Evolutionary conservation across 1,140 invertebrate genomes (phyloP).

Genomic region (Doryteuthis pealeii): DNA sequence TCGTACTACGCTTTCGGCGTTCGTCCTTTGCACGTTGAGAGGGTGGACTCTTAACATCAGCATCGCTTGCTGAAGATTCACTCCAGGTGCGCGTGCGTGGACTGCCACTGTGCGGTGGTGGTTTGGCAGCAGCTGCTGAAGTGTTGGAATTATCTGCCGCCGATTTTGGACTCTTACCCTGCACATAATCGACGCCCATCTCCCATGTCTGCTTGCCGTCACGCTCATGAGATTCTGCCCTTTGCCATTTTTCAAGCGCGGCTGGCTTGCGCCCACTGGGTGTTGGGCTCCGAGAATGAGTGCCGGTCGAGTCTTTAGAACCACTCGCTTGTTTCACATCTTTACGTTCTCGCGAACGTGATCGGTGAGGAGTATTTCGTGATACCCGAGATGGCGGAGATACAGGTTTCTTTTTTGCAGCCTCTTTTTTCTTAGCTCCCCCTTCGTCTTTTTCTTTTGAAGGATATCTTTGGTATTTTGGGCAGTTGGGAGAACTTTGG

Average conservation of each 20-base stretch:
- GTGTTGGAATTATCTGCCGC: background rate
- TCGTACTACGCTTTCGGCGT: background rate
- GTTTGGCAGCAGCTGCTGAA: background rate
- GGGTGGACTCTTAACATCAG: slow-evolving; percentile 3
- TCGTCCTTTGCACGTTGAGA: background rate
- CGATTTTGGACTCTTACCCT: background rate
- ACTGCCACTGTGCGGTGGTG: slow-evolving; percentile 19
- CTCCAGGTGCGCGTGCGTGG: slow-evolving; percentile 40
- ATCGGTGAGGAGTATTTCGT: background rate
- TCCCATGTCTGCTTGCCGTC: slow-evolving; percentile 9
- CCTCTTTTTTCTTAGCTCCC: slow-evolving; percentile 18
- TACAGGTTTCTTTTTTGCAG: background rate
- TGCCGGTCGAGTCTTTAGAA: background rate
- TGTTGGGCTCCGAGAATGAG: slow-evolving; percentile 4
- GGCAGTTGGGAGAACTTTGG: background rate
- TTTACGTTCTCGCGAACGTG: background rate
- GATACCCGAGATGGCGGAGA: slow-evolving; percentile 11
- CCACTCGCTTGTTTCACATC: background rate
- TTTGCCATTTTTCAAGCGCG: slow-evolving; percentile 9
- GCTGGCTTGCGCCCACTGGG: slow-evolving; percentile 10
- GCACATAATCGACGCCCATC: slow-evolving; percentile 12
- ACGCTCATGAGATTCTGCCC: slow-evolving; percentile 10
- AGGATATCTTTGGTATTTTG: slow-evolving; percentile 24
- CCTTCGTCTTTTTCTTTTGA: slow-evolving; percentile 29
- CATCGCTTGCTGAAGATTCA: slow-evolving; percentile 49